Evolutionary conservation across 1,140 invertebrate genomes (phyloP).

Genomic region (Ips nitidus): DNA sequence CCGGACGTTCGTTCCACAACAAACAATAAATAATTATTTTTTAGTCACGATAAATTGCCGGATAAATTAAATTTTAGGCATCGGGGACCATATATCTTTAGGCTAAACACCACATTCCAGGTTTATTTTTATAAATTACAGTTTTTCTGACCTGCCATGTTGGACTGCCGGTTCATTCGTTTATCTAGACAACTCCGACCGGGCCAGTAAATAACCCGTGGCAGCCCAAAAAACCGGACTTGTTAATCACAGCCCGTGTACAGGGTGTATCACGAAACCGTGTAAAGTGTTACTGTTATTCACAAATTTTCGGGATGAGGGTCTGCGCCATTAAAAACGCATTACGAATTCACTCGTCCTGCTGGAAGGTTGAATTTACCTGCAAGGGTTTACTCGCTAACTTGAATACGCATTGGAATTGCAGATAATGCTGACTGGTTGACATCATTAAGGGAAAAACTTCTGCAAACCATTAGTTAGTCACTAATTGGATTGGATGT

Average conservation of each 20-base stretch:
- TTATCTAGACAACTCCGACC: slow-evolving; percentile 36
- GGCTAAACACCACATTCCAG: slow-evolving; percentile 23
- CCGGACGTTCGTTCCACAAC: neutral
- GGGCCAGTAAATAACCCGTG: slow-evolving; percentile 32
- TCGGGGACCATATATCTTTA: slow-evolving; percentile 19
- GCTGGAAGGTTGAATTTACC: too few relatives aligned
- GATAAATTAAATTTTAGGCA: slow-evolving; percentile 9
- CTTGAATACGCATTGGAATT: too few relatives aligned
- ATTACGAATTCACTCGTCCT: neutral
- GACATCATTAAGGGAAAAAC: neutral
- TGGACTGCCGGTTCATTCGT: slow-evolving; percentile 36
- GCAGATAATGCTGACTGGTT: too few relatives aligned
- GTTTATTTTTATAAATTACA: slow-evolving; percentile 37
- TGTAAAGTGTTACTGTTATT: neutral
- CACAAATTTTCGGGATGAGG: neutral
- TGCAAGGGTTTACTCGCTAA: too few relatives aligned
- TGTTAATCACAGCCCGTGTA: slow-evolving; percentile 29
- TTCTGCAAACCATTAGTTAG: slow-evolving; percentile 8
- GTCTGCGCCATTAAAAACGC: neutral
- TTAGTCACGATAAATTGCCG: slow-evolving; percentile 3
- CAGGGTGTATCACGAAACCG: slow-evolving; percentile 15
- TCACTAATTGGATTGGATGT: slow-evolving; percentile 1
- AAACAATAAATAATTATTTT: neutral
- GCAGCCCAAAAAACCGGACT: slow-evolving; percentile 32
- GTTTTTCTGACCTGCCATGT: slow-evolving; percentile 36